Base-by-base conservation (phyloP, 2,888 invertebrate genomes). In the Cheilosia urbana region DNA sequence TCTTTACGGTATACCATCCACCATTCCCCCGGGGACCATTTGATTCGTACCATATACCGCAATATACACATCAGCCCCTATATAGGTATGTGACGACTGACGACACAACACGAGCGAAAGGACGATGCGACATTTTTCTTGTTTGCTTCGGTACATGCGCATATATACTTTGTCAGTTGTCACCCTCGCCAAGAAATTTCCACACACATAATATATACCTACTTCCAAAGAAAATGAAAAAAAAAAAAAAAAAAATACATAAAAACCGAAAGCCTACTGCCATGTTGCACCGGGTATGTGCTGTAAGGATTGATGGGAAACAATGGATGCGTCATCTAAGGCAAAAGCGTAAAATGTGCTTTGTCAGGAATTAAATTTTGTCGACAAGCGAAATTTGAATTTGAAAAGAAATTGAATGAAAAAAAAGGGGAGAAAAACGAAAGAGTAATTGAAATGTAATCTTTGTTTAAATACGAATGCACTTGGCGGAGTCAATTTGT, bases 91-190 rank as follows among this genome's bases (percentile, higher is more conserved):
- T 34, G 62, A 55, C 55, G 65, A 71, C 76, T 6, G 27, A 27
- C 27, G 27, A 27, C 27, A 27, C 27, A 27, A 58, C 27, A 19
- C 2, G 17, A 21, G 40, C 27, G 30, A 58, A 75, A 84, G 73
- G 83, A 84, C 83, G 83, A 84, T 84, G 83, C 79, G 83, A 84
- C 83, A 79, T 60, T 84, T 79, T 84, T 78, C 68, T 68, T 68
- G 53, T 55, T 76, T 42, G 34, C 49, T 69, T 19, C 62, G 60
- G 83, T 84, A 71, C 83, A 84, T 84, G 83, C 83, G 83, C 83
- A 79, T 27, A 79, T 79, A 79, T 79, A 79, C 83, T 79, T 84
- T 84, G 79, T 84, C 79, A 75, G 75, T 84, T 84, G 79, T 84
- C 79, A 75, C 83, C 73, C 83, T 71, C 21, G 24, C 13, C 51